Conservation (phyloP, 2,113 vertebrate species). For the Serinus canaria region DNA sequence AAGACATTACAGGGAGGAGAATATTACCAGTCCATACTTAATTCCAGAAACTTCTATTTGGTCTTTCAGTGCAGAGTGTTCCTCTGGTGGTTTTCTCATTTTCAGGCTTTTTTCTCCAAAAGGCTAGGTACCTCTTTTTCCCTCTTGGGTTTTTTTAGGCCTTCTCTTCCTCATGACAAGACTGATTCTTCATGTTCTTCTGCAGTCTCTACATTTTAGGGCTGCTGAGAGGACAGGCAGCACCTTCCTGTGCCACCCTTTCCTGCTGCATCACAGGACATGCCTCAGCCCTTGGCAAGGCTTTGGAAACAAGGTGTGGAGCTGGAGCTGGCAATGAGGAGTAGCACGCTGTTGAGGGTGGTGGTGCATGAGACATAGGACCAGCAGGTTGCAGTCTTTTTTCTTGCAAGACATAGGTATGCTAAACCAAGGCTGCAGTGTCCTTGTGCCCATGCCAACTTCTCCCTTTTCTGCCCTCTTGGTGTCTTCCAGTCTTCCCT, state of each 20-base stretch:
- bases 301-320: background rate
- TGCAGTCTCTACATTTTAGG: background rate
- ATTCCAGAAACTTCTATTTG: background rate
- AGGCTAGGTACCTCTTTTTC: background rate
- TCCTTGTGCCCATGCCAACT: background rate
- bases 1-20: background rate
- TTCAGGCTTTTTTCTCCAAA: background rate
- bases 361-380: background rate
- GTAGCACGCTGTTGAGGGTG: background rate
- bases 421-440: background rate
- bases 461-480: background rate
- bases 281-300: background rate
- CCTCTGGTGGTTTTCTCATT: background rate
- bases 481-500: background rate
- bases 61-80: background rate
- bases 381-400: background rate
- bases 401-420: background rate
- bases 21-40: background rate
- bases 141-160: background rate
- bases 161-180: background rate
- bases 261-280: background rate
- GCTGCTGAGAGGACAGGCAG: background rate
- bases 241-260: background rate
- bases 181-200: background rate
- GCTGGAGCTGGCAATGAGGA: background rate